A percentile compares a stretch with the other conserved stretches of the same genome.
Conservation (phyloP, 2,888 invertebrate genomes). For the Drosophila meridiana region DNA sequence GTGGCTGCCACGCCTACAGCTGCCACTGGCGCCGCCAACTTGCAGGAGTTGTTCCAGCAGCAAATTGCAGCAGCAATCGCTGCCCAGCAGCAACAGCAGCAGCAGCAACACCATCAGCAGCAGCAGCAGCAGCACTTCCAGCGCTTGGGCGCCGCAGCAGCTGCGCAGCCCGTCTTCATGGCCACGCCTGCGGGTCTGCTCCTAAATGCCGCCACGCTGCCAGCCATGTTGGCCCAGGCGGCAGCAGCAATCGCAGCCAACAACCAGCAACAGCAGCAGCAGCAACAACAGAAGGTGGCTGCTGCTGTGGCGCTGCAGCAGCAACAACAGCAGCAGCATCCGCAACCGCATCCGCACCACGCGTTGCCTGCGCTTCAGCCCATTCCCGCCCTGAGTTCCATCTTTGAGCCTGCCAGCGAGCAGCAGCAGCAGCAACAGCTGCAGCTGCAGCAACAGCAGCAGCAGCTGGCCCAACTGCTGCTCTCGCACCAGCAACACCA, state of each 20-base stretch:
- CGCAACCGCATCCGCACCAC: constrained; percentile 57
- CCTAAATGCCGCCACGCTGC: constrained; percentile 83
- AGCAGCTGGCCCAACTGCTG: constrained; percentile 64
- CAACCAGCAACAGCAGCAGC: constrained; percentile 75
- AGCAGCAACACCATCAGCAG: constrained; percentile 79
- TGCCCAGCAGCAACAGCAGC: constrained; percentile 81
- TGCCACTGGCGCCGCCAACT: constrained; percentile 49
- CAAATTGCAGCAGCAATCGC: constrained; percentile 68
- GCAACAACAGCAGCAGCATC: constrained; percentile 48
- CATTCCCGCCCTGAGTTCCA: constrained; percentile 83
- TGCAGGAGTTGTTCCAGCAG: constrained; percentile 72
- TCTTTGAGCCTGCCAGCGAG: constrained; percentile 74
- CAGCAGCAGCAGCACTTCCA: constrained; percentile 81
- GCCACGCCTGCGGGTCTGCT: constrained; percentile 84
- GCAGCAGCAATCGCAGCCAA: constrained; percentile 80
- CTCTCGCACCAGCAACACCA: constrained; percentile 63
- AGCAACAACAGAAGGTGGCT: constrained; percentile 59
- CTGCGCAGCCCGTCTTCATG: constrained; percentile 84
- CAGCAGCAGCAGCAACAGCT: constrained; percentile 74
- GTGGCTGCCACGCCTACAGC: constrained; percentile 39
- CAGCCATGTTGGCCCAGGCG: constrained; percentile 84
- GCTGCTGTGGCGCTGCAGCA: constrained; percentile 57
- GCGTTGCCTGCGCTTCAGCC: constrained; percentile 83
- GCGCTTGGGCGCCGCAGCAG: constrained; percentile 74
- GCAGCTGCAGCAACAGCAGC: constrained; percentile 44